Evolutionary conservation across 2,888 invertebrate species (phyloP).

Genomic region (Pseudoips prasinana): DNA sequence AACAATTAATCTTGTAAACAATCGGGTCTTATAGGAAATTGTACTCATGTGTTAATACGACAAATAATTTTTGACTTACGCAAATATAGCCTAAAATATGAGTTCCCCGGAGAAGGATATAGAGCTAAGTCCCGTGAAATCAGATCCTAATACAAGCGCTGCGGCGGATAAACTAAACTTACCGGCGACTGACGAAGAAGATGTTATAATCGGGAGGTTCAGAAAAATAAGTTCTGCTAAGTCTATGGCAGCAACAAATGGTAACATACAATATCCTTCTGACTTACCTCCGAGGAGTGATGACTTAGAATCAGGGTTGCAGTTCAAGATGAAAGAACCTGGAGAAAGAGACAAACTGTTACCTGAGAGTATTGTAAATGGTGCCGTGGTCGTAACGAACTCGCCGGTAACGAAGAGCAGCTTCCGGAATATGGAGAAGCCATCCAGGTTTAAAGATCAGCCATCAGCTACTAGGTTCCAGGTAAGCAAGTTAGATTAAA

Average conservation of each 20-base stretch:
- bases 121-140: conserved; percentile 65
- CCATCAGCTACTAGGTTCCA: conserved; percentile 84
- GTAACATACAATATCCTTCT: conserved; percentile 69
- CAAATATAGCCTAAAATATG: no score
- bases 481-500: no score
- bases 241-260: conserved; percentile 78
- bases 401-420: conserved; percentile 81
- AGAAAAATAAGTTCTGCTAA: conserved; percentile 78
- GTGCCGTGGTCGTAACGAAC: conserved; percentile 36
- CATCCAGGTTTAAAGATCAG: conserved; percentile 82
- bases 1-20: no score
- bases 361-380: conserved; percentile 44
- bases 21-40: no score
- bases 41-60: no score
- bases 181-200: conserved; percentile 65
- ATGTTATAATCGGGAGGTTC: conserved; percentile 76
- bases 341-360: conserved; percentile 59
- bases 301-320: conserved; percentile 63
- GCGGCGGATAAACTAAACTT: conserved; percentile 43
- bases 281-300: conserved; percentile 53
- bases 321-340: conserved; percentile 53
- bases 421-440: conserved; percentile 83
- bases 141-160: conserved; percentile 37
- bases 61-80: no score
- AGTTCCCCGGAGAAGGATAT: conserved; percentile 66